Percentiles rank a stretch among this genome's conserved stretches.
Conservation (phyloP, 2,113 vertebrate genomes). For the Xyrauchen texanus region DNA sequence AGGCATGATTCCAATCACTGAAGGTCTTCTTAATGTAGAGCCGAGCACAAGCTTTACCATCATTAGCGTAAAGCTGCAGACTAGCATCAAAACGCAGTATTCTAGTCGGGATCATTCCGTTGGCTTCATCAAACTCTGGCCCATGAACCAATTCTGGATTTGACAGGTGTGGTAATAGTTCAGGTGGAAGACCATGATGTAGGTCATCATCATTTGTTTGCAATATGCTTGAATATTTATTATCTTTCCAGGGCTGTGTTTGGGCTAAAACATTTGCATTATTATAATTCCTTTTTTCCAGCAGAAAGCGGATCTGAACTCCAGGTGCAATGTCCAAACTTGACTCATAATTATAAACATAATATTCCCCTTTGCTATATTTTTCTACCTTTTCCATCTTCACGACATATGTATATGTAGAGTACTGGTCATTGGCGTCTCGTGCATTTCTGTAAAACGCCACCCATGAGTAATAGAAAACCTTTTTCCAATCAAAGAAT, state of each 20-base stretch:
- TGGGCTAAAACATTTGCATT: background rate
- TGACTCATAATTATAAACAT: constrained; percentile 23
- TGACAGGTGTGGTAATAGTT: too few species aligned
- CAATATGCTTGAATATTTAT: background rate
- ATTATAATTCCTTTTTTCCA: background rate
- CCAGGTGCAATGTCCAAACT: background rate
- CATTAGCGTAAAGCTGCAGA: constrained; percentile 13
- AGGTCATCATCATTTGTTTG: too few species aligned
- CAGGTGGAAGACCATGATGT: too few species aligned
- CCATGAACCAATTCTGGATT: background rate
- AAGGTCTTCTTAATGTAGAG: constrained; percentile 29
- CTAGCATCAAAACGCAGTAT: background rate
- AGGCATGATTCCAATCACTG: background rate
- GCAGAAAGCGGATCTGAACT: constrained; percentile 19
- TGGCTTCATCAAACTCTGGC: background rate
- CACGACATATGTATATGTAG: background rate
- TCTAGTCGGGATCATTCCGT: background rate
- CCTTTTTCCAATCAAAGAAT: background rate
- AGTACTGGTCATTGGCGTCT: background rate
- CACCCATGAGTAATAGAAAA: constrained; percentile 13
- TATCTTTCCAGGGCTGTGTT: background rate
- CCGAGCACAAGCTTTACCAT: constrained; percentile 1
- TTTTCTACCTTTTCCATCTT: background rate
- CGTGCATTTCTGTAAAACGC: constrained; percentile 15
- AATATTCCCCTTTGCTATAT: background rate